Conservation (phyloP, 1,140 invertebrate genomes). For the Ephestia elutella region DNA sequence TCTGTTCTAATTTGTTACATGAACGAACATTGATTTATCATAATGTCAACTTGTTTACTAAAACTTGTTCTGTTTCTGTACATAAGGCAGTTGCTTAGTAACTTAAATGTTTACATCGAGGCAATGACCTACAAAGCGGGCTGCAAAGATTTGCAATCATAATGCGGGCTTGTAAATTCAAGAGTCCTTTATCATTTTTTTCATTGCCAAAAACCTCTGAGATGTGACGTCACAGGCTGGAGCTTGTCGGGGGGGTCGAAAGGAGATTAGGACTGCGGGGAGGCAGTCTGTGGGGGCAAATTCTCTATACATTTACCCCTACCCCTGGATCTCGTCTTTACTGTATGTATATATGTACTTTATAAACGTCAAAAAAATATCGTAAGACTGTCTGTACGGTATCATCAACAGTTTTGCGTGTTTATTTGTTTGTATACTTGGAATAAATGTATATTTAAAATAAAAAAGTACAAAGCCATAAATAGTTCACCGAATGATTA, state of each 20-base stretch:
- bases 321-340: slow-evolving; percentile 32
- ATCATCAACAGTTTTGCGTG: too few species aligned
- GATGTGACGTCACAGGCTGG: slow-evolving; percentile 59
- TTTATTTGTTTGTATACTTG: too few species aligned
- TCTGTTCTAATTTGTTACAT: too few species aligned
- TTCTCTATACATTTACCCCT: slow-evolving; percentile 22
- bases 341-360: too few species aligned
- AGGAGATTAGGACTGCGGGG: slow-evolving; percentile 55
- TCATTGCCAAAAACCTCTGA: slow-evolving; percentile 58
- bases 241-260: slow-evolving; percentile 40
- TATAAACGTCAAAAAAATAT: background rate
- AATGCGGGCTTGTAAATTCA: slow-evolving; percentile 10
- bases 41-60: too few species aligned
- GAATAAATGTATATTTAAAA: too few species aligned
- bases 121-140: slow-evolving; percentile 5
- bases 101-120: background rate
- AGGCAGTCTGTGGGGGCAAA: slow-evolving; percentile 36
- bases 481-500: too few species aligned
- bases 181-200: slow-evolving; percentile 31
- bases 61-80: background rate
- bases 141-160: slow-evolving; percentile 11
- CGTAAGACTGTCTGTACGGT: too few species aligned
- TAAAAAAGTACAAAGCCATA: too few species aligned
- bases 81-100: background rate
- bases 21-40: too few species aligned